Base-by-base conservation (phyloP, 2,797 vertebrate species). In the Sphenopsis melanotis region DNA sequence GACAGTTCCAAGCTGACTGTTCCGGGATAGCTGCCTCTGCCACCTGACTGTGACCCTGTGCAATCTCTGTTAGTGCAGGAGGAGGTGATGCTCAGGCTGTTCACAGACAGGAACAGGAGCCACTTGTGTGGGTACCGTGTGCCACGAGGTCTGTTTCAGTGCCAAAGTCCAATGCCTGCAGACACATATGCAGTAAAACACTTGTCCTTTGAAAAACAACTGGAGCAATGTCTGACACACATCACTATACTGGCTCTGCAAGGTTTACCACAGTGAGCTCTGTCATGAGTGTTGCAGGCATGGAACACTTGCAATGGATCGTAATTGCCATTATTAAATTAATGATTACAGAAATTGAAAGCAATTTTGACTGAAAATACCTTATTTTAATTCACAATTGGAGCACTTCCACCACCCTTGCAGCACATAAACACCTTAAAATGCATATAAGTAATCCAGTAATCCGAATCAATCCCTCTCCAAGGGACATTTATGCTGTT, bases 151-250 rank as follows among this genome's bases (percentile, higher is more conserved):
- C 78, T 68, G 14, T 55, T 86, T 86, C 64, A 78, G 2, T 36
- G 52, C 37, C 3, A 2, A 84, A 91, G 24, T 13, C 15, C n/a
- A 46, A 36, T 0, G 2, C 20, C 30, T 1, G 0, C 9, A 81
- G 63, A 37, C 36, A 59, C 23, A 15, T 3, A 27, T 21, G 30
- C 46, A 89, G 37, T 75, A 80, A 83, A 74, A 60, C 5, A 11
- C 0, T 0, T 29, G 44, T 23, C 16, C 16, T 68, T 81, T 46
- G n/a, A 44, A 87, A 93, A 92, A 71, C 18, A 61, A 3, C 27
- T n/a, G 61, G 53, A 83, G 41, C n/a, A 80, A 55, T 77, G 63
- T 41, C 69, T 92, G 61, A 55, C 47, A 85, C 64, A 92, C 57
- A 60, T 36, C 21, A 14, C 34, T 55, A 9, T 10, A 76, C 65